These are phyloP conservation scores for Gallinago media DNA, from an alignment of 2,113 vertebrate species.

Conservation along the genomic window DNA sequence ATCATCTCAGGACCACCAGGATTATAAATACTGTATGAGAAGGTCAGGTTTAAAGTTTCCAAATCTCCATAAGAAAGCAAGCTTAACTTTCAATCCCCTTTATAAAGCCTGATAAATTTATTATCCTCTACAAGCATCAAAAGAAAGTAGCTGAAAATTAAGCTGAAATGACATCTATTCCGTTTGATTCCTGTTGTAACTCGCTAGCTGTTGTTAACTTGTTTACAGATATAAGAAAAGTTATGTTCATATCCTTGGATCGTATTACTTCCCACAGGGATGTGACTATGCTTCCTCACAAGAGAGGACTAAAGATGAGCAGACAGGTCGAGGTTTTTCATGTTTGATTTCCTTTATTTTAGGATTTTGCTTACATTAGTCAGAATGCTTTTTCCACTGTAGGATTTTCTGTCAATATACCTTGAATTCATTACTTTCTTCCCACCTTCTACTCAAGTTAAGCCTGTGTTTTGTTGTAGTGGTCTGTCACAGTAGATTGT, in stretches of 20 bases:
- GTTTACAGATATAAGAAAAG: slow-evolving; percentile 56
- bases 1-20: slow-evolving; percentile 66
- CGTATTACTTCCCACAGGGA: slow-evolving; percentile 15
- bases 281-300: background rate
- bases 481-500: background rate
- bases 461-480: background rate
- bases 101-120: slow-evolving; percentile 47
- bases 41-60: slow-evolving; percentile 79
- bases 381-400: background rate
- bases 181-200: background rate
- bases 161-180: slow-evolving; percentile 30
- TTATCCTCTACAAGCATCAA: slow-evolving; percentile 37
- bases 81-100: slow-evolving; percentile 47
- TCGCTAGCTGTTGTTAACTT: slow-evolving; percentile 14
- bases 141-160: slow-evolving; percentile 55
- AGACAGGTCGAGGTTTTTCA: background rate
- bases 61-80: slow-evolving; percentile 68
- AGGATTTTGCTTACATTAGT: background rate
- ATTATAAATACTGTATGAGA: slow-evolving; percentile 79
- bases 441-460: background rate
- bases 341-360: background rate
- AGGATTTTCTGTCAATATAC: background rate
- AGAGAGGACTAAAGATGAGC: background rate
- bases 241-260: slow-evolving; percentile 1
- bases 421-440: background rate